Evolutionary conservation across 1,140 invertebrate genomes (phyloP), one percentile per base, ranked within the genome.

Genomic region (Caenorhabditis tropicalis): DNA sequence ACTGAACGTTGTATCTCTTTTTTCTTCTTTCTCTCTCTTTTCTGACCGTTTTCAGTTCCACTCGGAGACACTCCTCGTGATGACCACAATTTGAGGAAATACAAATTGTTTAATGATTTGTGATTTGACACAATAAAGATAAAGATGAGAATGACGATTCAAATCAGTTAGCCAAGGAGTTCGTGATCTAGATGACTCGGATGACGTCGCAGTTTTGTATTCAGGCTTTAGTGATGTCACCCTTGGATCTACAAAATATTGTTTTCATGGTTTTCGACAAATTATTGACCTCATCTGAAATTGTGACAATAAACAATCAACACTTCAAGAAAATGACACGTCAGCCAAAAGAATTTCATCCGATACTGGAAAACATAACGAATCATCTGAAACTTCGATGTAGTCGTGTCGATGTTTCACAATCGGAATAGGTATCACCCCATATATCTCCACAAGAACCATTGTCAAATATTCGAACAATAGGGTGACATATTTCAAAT

Each of bases 81-180:
- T 58, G 48, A 51, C 48, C 48, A 51, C 48, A 51, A 51, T 51
- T 51, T 43, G 48, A 58, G 21, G 53, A 29, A 58, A 29, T 58
- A 58, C 53, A 58, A 58, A 58, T 27, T 58, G 27, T 58, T 58
- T 19, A 19, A 58, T 58, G 53, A 58, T 58, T 58, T 58, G 53
- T 58, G 53, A 5, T 24, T 58, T 58, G 27, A 15, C 21, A 5
- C 21, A 58, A 58, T 19, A 1, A 10, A 10, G 19, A 58, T 12
- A 58, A 33, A 9, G 58, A 33, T 60, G 58, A 60, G 24, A 24
- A 65, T 65, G 58, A 65, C 2, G 21, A 16, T 21, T 51, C 19
- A 16, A 60, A 2, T 33, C n/a, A 36, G 7, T 33, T 2, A n/a
- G 21, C 27, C 21, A 15, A 27, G 9, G 24, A 29, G 29, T n/a